Conservation (phyloP, 2,113 vertebrate genomes). For the Raja brachyura region DNA sequence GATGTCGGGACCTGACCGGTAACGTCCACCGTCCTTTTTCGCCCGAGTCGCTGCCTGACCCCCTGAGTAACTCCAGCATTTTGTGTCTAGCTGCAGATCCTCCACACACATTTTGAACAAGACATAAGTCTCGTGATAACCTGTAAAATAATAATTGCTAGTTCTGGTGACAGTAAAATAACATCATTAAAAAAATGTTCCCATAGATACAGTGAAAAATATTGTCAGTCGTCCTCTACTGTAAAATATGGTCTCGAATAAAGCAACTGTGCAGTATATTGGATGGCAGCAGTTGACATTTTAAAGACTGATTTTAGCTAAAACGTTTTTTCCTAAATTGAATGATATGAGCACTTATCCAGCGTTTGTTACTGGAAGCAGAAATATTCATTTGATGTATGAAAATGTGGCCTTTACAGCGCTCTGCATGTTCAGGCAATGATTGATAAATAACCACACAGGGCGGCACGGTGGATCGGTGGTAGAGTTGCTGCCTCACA, state of each 20-base stretch:
- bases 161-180: background rate
- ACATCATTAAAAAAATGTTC: background rate
- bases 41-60: too few species aligned
- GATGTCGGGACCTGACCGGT: too few species aligned
- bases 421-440: too few species aligned
- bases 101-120: background rate
- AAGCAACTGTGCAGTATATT: background rate
- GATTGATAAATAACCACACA: background rate
- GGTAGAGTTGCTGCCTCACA: too few species aligned
- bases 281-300: background rate
- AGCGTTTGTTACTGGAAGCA: background rate
- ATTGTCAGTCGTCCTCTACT: background rate
- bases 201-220: background rate
- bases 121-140: background rate
- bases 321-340: background rate
- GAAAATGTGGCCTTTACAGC: background rate
- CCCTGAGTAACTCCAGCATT: too few species aligned
- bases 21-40: too few species aligned
- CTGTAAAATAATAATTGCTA: background rate
- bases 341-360: background rate
- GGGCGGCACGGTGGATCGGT: too few species aligned
- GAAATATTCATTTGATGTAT: background rate
- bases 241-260: background rate
- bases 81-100: too few species aligned
- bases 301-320: background rate